Percentiles rank a stretch among this genome's conserved stretches.
Evolutionary conservation across 2,888 invertebrate species (phyloP).

Genomic region (Metellina segmentata): DNA sequence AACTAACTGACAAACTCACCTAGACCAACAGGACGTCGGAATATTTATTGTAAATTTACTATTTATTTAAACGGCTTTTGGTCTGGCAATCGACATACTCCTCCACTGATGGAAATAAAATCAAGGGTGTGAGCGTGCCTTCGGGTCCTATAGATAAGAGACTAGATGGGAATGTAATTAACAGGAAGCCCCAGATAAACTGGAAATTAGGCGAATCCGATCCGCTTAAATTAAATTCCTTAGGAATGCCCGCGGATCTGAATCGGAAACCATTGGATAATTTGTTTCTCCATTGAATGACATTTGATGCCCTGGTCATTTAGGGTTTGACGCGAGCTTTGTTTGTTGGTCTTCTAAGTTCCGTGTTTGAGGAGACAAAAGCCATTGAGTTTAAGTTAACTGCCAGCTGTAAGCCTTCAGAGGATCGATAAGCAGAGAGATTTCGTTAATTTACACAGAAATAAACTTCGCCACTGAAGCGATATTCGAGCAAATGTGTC

Average conservation of each 20-base stretch:
- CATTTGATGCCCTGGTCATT: constrained; percentile 12
- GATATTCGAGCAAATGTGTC: too few relatives aligned
- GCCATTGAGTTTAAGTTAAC: background rate
- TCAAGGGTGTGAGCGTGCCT: background rate
- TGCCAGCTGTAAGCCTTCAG: background rate
- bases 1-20: too few relatives aligned
- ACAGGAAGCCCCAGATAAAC: background rate
- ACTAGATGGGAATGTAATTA: constrained; percentile 11
- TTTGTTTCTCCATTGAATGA: constrained; percentile 17
- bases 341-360: background rate
- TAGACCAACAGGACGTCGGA: too few relatives aligned
- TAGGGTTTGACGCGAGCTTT: background rate
- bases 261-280: constrained; percentile 14
- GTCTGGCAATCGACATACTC: too few relatives aligned
- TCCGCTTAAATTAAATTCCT: constrained; percentile 37
- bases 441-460: background rate
- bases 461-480: background rate
- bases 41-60: too few relatives aligned
- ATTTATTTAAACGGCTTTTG: too few relatives aligned
- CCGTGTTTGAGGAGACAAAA: background rate
- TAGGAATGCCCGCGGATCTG: background rate
- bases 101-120: background rate
- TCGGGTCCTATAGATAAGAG: background rate
- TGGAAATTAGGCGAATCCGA: constrained; percentile 14
- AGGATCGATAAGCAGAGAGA: background rate